Evolutionary conservation across 1,140 invertebrate species (phyloP).

Genomic region (Ridgeia piscesae): DNA sequence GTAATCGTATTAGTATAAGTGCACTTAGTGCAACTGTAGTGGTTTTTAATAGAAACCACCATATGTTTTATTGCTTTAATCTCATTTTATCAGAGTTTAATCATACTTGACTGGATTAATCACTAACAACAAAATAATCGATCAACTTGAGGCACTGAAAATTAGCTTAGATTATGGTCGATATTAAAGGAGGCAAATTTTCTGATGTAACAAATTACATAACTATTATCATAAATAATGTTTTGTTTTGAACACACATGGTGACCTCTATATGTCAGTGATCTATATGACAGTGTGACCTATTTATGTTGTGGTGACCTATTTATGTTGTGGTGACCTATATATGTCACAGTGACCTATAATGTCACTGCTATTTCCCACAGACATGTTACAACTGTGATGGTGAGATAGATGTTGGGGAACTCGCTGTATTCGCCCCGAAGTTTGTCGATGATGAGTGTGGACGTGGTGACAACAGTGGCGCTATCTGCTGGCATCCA

Average conservation of each 20-base stretch:
- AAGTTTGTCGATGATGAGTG: constrained; percentile 78
- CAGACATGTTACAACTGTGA: constrained; percentile 64
- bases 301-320: not conserved
- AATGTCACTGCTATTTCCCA: constrained; percentile 17
- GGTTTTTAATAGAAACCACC: not conserved
- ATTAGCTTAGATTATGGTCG: too few relatives aligned
- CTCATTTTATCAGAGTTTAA: too few relatives aligned
- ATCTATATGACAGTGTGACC: not conserved
- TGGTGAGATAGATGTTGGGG: constrained; percentile 65
- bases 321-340: not conserved
- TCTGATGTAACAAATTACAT: too few relatives aligned
- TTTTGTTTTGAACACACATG: too few relatives aligned
- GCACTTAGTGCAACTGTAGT: not conserved
- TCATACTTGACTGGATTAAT: too few relatives aligned
- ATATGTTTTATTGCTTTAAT: not conserved
- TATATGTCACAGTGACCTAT: not conserved
- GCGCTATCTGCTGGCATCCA: constrained; percentile 82
- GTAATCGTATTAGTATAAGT: too few relatives aligned
- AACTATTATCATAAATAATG: too few relatives aligned
- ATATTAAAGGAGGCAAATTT: too few relatives aligned
- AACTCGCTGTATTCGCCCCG: constrained; percentile 71
- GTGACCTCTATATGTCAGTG: too few relatives aligned
- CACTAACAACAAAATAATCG: too few relatives aligned
- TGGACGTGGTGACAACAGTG: not conserved
- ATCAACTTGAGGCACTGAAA: too few relatives aligned